Evolutionary conservation across 2,113 vertebrate species (phyloP).

Genomic region (Rhinoptilus africanus): DNA sequence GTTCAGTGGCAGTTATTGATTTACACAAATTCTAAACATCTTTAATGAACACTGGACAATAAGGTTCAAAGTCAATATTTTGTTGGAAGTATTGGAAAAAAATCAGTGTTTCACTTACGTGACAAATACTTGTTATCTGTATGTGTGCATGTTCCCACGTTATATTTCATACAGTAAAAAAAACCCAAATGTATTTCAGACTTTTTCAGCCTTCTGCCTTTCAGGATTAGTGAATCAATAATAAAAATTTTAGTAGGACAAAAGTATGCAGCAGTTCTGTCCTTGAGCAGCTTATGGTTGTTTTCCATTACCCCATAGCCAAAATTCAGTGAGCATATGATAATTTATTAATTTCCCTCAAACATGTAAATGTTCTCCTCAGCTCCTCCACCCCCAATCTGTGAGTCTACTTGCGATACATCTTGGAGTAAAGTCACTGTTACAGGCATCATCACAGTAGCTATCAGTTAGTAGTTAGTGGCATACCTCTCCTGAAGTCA

Average conservation of each 20-base stretch:
- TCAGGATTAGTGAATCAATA: conserved; percentile 1
- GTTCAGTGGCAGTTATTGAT: conserved; percentile 57
- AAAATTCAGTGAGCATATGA: not conserved
- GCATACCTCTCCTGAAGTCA: not conserved
- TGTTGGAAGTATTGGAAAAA: conserved; percentile 30
- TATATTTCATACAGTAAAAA: not conserved
- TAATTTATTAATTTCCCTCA: not conserved
- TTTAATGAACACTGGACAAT: conserved; percentile 54
- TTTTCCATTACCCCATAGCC: conserved; percentile 20
- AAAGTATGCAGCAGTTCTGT: not conserved
- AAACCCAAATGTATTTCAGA: not conserved
- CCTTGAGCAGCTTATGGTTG: not conserved
- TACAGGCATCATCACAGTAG: not conserved
- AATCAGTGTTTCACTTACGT: conserved; percentile 22
- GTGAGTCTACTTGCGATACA: not conserved
- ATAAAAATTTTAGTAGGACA: not conserved
- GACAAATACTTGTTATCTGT: conserved; percentile 37
- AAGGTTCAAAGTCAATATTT: conserved; percentile 58
- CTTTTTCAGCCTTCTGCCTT: conserved; percentile 15
- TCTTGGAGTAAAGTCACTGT: not conserved
- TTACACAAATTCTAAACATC: conserved; percentile 58
- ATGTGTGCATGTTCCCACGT: not conserved
- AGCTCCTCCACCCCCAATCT: not conserved
- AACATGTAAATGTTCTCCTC: not conserved
- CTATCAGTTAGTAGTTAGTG: not conserved